A percentile compares a stretch with the other conserved stretches of the same genome.
Evolutionary conservation across 2,888 invertebrate genomes (phyloP).

Genomic region (Orthosia cruda): DNA sequence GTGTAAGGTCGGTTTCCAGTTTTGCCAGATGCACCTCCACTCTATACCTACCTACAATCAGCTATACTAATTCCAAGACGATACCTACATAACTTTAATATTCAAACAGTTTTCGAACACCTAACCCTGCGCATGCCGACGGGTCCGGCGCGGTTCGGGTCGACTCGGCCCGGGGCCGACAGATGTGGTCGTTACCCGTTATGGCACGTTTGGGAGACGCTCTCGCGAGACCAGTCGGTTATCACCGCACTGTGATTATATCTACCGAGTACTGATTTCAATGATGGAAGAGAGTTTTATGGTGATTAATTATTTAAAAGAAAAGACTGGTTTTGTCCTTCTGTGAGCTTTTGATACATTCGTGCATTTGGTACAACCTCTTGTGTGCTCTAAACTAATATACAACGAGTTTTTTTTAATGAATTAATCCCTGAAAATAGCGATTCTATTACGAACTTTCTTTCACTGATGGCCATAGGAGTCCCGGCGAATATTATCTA

Average conservation of each 20-base stretch:
- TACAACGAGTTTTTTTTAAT: no score
- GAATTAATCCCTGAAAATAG: background rate
- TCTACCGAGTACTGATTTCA: constrained; percentile 63
- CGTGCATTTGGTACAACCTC: background rate
- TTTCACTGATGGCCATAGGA: no score
- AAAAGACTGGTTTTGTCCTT: background rate
- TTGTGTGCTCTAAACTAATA: background rate
- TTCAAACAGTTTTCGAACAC: constrained; percentile 24
- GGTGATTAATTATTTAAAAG: constrained; percentile 53
- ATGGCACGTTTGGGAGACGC: constrained; percentile 82
- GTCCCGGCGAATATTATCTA: no score
- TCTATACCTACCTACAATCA: no score
- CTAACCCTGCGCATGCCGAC: constrained; percentile 55
- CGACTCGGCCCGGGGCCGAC: constrained; percentile 69
- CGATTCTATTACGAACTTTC: background rate
- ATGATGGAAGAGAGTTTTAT: constrained; percentile 56
- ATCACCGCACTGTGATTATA: constrained; percentile 68
- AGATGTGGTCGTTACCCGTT: constrained; percentile 87
- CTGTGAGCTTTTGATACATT: no score
- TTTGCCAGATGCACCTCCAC: no score
- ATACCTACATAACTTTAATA: constrained; percentile 13
- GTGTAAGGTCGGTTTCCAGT: no score
- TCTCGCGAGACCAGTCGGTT: constrained; percentile 74
- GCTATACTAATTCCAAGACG: background rate
- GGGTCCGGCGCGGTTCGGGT: constrained; percentile 51